These are phyloP conservation scores for Ascaphus truei DNA, from an alignment of 2,113 vertebrate genomes.

Conservation along the genomic window DNA sequence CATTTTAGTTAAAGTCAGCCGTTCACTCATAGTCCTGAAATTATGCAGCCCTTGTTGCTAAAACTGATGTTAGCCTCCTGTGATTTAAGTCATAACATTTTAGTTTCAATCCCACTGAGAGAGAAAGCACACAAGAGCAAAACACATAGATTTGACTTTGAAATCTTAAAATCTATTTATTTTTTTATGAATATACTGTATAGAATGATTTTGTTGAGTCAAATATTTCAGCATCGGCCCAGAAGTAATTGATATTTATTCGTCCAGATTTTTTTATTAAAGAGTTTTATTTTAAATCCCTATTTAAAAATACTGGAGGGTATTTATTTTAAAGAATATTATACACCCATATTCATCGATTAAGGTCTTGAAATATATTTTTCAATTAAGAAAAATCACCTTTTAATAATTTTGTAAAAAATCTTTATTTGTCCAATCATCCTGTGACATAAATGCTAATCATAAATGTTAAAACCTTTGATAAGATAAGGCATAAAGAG, in stretches of 20 bases:
- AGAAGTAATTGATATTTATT: slow-evolving; percentile 18
- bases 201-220: slow-evolving; percentile 16
- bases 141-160: slow-evolving; percentile 56
- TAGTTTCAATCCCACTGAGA: slow-evolving; percentile 84
- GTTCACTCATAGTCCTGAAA: slow-evolving; percentile 87
- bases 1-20: slow-evolving; percentile 97
- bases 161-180: slow-evolving; percentile 18
- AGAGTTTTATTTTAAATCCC: too few species aligned
- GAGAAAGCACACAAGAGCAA: slow-evolving; percentile 65
- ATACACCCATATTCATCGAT: too few species aligned
- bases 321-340: too few species aligned
- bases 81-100: slow-evolving; percentile 97
- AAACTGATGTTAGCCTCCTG: slow-evolving; percentile 92
- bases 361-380: too few species aligned
- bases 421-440: too few species aligned
- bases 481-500: slow-evolving; percentile 25
- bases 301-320: too few species aligned
- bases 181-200: background rate
- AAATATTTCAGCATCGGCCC: background rate
- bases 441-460: background rate
- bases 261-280: too few species aligned
- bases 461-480: background rate
- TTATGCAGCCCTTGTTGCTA: slow-evolving; percentile 87
- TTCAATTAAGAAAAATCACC: too few species aligned
- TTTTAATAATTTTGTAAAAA: too few species aligned